Conservation (phyloP, 2,888 invertebrate genomes). For the Caradrina kadenii region DNA sequence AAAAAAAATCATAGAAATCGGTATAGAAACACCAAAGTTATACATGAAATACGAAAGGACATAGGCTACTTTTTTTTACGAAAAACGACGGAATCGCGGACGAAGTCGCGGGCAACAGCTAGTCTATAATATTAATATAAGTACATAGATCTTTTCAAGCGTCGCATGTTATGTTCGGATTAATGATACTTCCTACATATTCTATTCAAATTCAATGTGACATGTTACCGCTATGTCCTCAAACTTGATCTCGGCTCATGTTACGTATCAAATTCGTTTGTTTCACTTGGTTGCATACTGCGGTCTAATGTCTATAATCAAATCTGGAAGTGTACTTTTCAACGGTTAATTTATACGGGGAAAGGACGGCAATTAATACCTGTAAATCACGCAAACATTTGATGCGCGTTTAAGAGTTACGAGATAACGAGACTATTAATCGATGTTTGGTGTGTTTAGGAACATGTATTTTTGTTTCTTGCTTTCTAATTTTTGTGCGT, state of each 20-base stretch:
- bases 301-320: slow-evolving; percentile 60
- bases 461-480: slow-evolving; percentile 30
- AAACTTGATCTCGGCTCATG: slow-evolving; percentile 62
- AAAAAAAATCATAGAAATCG: too few species aligned
- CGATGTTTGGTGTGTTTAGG: slow-evolving; percentile 23
- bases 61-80: too few species aligned
- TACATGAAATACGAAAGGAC: too few species aligned
- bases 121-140: too few species aligned
- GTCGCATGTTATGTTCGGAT: slow-evolving; percentile 14
- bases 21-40: too few species aligned
- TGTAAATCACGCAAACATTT: slow-evolving; percentile 48
- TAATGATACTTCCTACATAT: slow-evolving; percentile 33
- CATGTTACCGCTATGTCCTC: slow-evolving; percentile 63
- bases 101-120: too few species aligned
- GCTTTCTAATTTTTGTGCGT: slow-evolving; percentile 50
- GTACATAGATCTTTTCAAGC: not conserved
- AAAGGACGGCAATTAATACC: slow-evolving; percentile 37
- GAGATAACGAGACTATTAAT: slow-evolving; percentile 40
- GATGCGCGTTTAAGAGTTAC: slow-evolving; percentile 37
- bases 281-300: slow-evolving; percentile 54
- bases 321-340: slow-evolving; percentile 58
- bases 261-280: slow-evolving; percentile 66
- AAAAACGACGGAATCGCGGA: too few species aligned
- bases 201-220: slow-evolving; percentile 40
- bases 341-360: slow-evolving; percentile 44